Percentiles rank a stretch among this genome's conserved stretches.
Conservation (phyloP, 2,113 vertebrate genomes). For the Dendrocopos noguchii region DNA sequence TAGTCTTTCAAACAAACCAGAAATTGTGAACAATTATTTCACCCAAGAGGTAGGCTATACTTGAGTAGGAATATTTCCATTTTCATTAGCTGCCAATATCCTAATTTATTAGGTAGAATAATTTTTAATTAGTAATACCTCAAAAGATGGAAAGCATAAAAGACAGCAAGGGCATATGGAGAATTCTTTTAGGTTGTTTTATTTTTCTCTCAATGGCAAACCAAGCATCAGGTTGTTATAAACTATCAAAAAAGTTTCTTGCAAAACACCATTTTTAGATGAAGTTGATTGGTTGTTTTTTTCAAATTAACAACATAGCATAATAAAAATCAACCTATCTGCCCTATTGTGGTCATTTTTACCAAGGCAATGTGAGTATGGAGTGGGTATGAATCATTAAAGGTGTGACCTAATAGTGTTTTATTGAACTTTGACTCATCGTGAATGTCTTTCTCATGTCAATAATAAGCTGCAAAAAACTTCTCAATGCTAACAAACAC, state of each 20-base stretch:
- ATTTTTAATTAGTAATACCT: neutral
- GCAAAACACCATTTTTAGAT: neutral
- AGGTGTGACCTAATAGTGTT: neutral
- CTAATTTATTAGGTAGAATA: neutral
- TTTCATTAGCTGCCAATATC: neutral
- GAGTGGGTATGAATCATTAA: neutral
- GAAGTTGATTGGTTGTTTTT: neutral
- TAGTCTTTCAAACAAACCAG: neutral
- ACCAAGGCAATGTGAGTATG: neutral
- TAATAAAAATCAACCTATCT: neutral
- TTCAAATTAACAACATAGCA: neutral
- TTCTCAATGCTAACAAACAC: neutral
- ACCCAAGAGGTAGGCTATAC: neutral
- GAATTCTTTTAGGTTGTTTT: constrained; percentile 7
- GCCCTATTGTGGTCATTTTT: neutral
- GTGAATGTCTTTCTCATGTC: neutral
- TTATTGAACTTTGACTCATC: neutral
- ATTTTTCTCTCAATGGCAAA: neutral
- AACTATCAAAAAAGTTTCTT: neutral
- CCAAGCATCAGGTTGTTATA: neutral
- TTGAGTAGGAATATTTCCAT: neutral
- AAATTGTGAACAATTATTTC: neutral
- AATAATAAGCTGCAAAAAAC: neutral
- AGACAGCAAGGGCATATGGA: neutral
- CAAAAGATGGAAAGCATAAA: neutral